phyloP scores from a whole-genome alignment of 2,888 invertebrate species.

The Embidobia sp. region DNA sequence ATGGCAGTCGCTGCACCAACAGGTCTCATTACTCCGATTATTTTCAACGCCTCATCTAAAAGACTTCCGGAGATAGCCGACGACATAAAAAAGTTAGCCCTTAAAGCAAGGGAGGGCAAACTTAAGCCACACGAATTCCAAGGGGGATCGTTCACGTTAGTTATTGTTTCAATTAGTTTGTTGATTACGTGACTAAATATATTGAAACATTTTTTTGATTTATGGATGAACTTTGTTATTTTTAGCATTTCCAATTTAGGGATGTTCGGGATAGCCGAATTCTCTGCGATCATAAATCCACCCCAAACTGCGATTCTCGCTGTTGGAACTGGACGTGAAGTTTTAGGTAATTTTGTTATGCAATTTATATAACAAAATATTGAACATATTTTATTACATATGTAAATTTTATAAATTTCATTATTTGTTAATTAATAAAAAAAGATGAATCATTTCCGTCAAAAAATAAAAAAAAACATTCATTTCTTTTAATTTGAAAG shows the following conservation, averaged over 20 bases:
- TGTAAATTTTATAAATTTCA: no score
- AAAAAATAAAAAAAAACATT: neutral
- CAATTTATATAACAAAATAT: neutral
- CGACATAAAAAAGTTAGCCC: slow-evolving; percentile 83
- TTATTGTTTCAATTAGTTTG: no score
- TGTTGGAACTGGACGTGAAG: slow-evolving; percentile 81
- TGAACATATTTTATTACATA: no score
- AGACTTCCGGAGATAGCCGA: slow-evolving; percentile 83
- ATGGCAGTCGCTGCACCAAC: slow-evolving; percentile 86
- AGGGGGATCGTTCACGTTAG: slow-evolving; percentile 83
- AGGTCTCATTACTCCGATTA: slow-evolving; percentile 86
- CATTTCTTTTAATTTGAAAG: no score
- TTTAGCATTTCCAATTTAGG: slow-evolving; percentile 86
- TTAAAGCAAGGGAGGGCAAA: slow-evolving; percentile 84
- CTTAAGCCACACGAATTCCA: slow-evolving; percentile 87
- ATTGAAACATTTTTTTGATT: neutral
- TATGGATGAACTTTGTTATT: neutral
- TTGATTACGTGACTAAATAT: no score
- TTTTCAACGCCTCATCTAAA: slow-evolving; percentile 83
- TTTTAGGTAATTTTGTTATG: slow-evolving; percentile 76
- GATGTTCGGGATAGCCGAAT: slow-evolving; percentile 86
- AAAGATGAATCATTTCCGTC: no score
- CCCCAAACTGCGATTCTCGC: slow-evolving; percentile 87
- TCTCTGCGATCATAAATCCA: slow-evolving; percentile 87
- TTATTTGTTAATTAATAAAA: neutral